These are phyloP conservation scores for Drosophila malerkotliana DNA, from an alignment of 1,140 invertebrate species.

Conservation along the genomic window DNA sequence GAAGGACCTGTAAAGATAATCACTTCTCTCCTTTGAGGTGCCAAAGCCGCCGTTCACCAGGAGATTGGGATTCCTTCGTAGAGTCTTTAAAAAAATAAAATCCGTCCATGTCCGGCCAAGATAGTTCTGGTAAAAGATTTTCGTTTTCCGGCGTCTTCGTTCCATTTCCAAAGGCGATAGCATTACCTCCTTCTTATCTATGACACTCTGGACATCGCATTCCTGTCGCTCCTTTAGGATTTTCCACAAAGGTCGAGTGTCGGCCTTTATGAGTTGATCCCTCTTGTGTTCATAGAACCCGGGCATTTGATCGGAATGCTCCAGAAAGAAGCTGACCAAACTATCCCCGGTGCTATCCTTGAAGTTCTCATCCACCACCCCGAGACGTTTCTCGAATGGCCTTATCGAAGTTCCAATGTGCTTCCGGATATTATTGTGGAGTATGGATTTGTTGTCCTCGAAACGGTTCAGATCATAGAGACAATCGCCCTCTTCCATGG, in stretches of 20 bases:
- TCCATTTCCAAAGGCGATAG: constrained; percentile 64
- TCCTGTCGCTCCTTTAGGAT: constrained; percentile 32
- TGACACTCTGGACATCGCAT: constrained; percentile 69
- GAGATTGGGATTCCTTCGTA: constrained; percentile 50
- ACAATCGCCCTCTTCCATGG: constrained; percentile 59
- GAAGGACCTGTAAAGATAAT: constrained; percentile 23
- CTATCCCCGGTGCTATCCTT: constrained; percentile 52
- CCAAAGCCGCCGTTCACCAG: constrained; percentile 17
- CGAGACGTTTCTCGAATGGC: constrained; percentile 50
- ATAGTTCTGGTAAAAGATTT: constrained; percentile 72
- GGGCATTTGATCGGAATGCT: constrained; percentile 33
- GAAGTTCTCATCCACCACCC: constrained; percentile 66
- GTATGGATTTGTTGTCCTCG: constrained; percentile 60
- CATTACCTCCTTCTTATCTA: constrained; percentile 35
- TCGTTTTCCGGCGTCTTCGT: constrained; percentile 55
- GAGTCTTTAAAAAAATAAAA: constrained; percentile 60
- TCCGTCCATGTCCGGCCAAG: constrained; percentile 65
- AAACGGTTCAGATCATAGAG: constrained; percentile 70
- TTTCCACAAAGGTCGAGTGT: constrained; percentile 53
- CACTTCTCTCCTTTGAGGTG: constrained; percentile 11
- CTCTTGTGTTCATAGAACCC: constrained; percentile 37
- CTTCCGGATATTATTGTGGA: constrained; percentile 46
- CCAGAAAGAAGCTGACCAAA: constrained; percentile 55
- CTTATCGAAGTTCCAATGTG: constrained; percentile 42
- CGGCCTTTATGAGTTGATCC: constrained; percentile 4